Evolutionary conservation across 2,888 invertebrate species (phyloP), one percentile per base, ranked within the genome.

Genomic region (Tipula lateralis): DNA sequence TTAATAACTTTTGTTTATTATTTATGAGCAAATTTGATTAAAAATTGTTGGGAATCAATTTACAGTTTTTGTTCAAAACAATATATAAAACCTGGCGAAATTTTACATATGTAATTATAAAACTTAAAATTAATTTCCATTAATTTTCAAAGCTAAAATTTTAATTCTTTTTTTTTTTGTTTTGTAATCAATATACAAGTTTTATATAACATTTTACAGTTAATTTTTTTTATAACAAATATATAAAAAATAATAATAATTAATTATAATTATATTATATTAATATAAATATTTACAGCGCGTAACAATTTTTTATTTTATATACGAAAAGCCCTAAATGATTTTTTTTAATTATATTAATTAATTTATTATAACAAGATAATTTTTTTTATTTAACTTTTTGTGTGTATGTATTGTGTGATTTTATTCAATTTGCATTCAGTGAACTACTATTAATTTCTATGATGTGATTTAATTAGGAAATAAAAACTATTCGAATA

Each of bases 201-300:
- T 66, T 66, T 30, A 30, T 16, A 6, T 82, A 30, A 32, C 30
- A 82, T 30, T 29, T 30, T 82, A 82, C 16, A 30, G n/a, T 82
- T 82, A 82, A 82, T 13, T 82, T 30, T 16, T 82, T n/a, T n/a
- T 82, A 30, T 30, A 81, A 82, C 82, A 82, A 30, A 30, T 82
- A 82, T 82, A 82, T 82, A 30, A 82, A 82, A 82, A 82, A 82
- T 82, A 82, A 82, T 82, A 82, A 30, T 32, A 82, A 82, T 82
- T 82, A 82, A 82, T 82, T 30, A 30, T 82, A 82, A n/a, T n/a
- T 44, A 44, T 44, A n/a, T 44, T 44, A 44, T 44, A 82, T 30
- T 30, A 32, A 82, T 82, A 82, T 29, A 82, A 82, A 82, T 82
- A 82, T 82, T 82, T 82, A 82, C 82, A 82, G 82, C 30, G 82